phyloP scores from a whole-genome alignment of 2,797 vertebrate genomes.

The Nyctibius grandis region DNA sequence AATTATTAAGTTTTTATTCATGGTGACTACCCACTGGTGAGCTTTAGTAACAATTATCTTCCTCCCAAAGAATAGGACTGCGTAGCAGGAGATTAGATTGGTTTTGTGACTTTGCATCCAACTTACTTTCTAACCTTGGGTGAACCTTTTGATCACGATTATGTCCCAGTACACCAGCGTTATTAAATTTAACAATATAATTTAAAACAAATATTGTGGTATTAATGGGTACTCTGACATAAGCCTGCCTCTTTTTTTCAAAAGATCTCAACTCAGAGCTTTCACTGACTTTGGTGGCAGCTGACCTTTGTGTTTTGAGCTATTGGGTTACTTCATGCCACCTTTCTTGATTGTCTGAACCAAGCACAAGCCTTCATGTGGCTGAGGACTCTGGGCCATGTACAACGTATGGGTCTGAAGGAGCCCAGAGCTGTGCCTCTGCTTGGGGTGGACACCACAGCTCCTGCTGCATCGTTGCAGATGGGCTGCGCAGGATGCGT shows the following conservation, averaged over 20 bases:
- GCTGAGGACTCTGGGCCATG: accelerated
- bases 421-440: accelerated
- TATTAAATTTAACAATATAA: neutral
- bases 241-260: neutral
- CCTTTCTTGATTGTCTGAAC: neutral
- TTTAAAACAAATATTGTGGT: neutral
- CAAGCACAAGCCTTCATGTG: neutral
- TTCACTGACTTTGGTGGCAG: neutral
- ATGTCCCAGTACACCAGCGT: neutral
- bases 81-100: constrained; percentile 10
- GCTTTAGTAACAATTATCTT: constrained; percentile 34
- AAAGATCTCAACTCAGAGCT: neutral
- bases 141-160: constrained; percentile 33
- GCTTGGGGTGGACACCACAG: neutral
- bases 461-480: neutral
- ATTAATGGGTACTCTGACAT: neutral
- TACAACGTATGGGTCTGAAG: neutral
- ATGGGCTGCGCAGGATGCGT: accelerated
- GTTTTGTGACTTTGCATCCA: constrained; percentile 16
- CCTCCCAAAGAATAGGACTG: neutral
- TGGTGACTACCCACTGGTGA: neutral
- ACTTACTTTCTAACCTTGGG: constrained; percentile 21
- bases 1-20: constrained; percentile 11
- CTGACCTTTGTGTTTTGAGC: neutral
- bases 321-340: neutral